A percentile compares a stretch with the other conserved stretches of the same genome.
These are phyloP conservation scores for Sander vitreus DNA, from an alignment of 2,113 vertebrate genomes.

Conservation along the genomic window DNA sequence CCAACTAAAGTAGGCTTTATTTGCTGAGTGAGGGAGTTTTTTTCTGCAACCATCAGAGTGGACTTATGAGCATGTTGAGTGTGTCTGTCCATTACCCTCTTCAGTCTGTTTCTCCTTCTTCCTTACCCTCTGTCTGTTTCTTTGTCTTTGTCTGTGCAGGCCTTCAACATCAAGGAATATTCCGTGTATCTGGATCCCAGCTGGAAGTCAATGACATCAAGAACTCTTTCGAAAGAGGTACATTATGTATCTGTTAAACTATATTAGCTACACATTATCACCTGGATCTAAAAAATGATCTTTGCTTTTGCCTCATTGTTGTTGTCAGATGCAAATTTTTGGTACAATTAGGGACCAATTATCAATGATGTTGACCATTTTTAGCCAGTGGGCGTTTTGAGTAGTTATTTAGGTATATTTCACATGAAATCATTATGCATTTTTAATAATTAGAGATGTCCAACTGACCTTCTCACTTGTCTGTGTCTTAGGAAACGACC, in stretches of 20 bases:
- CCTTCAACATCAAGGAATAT: constrained; percentile 99
- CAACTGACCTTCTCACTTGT: constrained; percentile 59
- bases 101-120: not conserved
- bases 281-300: too few relatives aligned
- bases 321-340: too few relatives aligned
- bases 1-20: constrained; percentile 18
- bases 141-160: constrained; percentile 78
- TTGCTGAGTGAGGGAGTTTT: constrained; percentile 25
- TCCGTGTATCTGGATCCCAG: constrained; percentile 97
- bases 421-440: not conserved
- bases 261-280: too few relatives aligned
- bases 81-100: not conserved
- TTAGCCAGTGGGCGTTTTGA: not conserved
- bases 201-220: constrained; percentile 99
- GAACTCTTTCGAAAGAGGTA: constrained; percentile 99
- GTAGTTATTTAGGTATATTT: not conserved
- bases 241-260: not conserved
- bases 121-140: not conserved
- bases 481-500: constrained; percentile 91
- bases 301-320: too few relatives aligned
- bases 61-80: not conserved
- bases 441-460: not conserved
- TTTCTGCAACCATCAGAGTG: not conserved
- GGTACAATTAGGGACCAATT: not conserved
- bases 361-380: not conserved